These are phyloP conservation scores for Scatophagus argus DNA, from an alignment of 2,113 vertebrate genomes.

Conservation along the genomic window DNA sequence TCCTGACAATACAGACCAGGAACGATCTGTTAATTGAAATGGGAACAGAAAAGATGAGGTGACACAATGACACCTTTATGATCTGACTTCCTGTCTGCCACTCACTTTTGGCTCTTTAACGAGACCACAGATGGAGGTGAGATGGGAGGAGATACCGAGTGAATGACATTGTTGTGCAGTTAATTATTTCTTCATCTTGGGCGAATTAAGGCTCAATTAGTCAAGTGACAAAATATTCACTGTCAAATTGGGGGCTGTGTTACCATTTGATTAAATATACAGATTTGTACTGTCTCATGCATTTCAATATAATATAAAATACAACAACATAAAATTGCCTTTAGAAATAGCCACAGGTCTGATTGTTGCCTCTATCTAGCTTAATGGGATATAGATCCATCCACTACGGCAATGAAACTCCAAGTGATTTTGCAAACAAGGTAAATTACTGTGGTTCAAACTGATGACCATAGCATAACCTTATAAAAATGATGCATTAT, in stretches of 20 bases:
- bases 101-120: conserved; percentile 53
- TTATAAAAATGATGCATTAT: not conserved
- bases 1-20: conserved; percentile 21
- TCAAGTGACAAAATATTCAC: conserved; percentile 52
- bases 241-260: not conserved
- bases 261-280: not conserved
- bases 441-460: not conserved
- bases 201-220: conserved; percentile 67
- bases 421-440: no score
- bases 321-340: no score
- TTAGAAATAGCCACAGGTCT: no score
- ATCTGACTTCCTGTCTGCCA: conserved; percentile 73
- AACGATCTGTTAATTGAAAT: conserved; percentile 76
- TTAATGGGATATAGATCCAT: no score
- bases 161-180: conserved; percentile 56
- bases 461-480: not conserved
- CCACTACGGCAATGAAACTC: no score
- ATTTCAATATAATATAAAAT: not conserved
- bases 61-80: conserved; percentile 62
- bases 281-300: not conserved
- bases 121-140: conserved; percentile 30
- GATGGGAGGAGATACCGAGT: not conserved
- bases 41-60: conserved; percentile 67
- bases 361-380: no score
- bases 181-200: conserved; percentile 65